Evolutionary conservation across 2,113 vertebrate species (phyloP).

Genomic region (Craseonycteris thonglongyai): DNA sequence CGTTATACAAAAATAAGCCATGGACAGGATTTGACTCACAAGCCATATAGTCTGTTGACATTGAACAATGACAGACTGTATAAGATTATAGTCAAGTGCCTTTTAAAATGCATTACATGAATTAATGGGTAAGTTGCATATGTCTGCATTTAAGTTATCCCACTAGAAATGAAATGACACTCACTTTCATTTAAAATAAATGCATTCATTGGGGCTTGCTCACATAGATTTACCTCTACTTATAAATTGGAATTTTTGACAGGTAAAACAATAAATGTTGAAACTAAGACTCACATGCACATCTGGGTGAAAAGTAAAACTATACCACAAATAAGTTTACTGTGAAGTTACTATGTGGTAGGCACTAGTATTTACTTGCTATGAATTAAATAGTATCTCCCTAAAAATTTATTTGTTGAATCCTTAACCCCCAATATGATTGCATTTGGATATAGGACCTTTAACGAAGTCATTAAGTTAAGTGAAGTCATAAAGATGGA

Average conservation of each 20-base stretch:
- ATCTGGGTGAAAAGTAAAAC: background rate
- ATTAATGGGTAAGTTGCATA: background rate
- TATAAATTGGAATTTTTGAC: slow-evolving; percentile 3
- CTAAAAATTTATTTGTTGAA: background rate
- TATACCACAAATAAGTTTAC: background rate
- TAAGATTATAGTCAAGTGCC: background rate
- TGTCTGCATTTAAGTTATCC: background rate
- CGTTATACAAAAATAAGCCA: background rate
- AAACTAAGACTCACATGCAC: background rate
- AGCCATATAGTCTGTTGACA: background rate
- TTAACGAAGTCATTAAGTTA: background rate
- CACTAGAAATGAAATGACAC: background rate
- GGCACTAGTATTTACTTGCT: background rate
- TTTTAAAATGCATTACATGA: background rate
- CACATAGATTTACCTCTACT: background rate
- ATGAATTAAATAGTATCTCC: background rate
- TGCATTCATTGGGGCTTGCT: background rate
- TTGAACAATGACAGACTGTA: accelerated
- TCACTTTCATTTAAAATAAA: background rate
- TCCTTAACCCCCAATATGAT: background rate
- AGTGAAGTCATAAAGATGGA: background rate
- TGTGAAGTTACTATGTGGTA: background rate
- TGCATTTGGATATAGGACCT: background rate
- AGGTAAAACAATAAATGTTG: background rate
- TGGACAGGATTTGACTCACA: background rate